Conservation (phyloP, 2,797 vertebrate species). For the Jordanella pulchra region DNA sequence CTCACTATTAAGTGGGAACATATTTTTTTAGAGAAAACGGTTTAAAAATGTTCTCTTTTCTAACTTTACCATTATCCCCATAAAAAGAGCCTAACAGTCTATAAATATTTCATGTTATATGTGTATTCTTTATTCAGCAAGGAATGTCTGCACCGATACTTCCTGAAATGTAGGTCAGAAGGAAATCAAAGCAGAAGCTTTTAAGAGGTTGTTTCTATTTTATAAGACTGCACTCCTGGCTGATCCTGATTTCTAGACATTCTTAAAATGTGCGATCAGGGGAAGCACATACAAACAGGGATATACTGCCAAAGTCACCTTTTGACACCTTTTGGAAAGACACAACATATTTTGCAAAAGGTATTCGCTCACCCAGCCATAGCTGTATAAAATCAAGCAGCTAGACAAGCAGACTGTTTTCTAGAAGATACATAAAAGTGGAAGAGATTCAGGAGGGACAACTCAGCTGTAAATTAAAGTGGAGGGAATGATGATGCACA, state of each 20-base stretch:
- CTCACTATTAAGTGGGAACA: constrained; percentile 41
- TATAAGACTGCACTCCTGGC: constrained; percentile 39
- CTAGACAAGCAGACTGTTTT: too few relatives aligned
- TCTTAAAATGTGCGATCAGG: constrained; percentile 57
- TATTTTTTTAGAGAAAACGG: constrained; percentile 40
- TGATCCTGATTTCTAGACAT: constrained; percentile 51
- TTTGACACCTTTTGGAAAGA: neutral
- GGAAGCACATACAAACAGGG: constrained; percentile 16
- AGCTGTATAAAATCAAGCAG: too few relatives aligned
- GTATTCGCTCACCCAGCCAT: too few relatives aligned
- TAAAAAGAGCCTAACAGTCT: constrained; percentile 37
- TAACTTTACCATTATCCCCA: constrained; percentile 32
- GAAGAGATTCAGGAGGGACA: too few relatives aligned
- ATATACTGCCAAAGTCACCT: neutral
- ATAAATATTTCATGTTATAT: constrained; percentile 71
- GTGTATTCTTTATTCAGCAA: constrained; percentile 43
- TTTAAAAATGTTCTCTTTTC: constrained; percentile 36
- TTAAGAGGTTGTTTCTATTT: constrained; percentile 43
- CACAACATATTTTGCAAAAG: neutral
- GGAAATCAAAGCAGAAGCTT: constrained; percentile 41
- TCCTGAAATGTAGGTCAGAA: constrained; percentile 62
- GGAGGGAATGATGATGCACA: too few relatives aligned
- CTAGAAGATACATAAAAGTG: too few relatives aligned
- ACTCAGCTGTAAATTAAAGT: too few relatives aligned
- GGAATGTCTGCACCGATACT: constrained; percentile 41